Percentiles rank a stretch among this genome's conserved stretches.
Evolutionary conservation across 2,113 vertebrate genomes (phyloP).

Genomic region (Macrotis lagotis): DNA sequence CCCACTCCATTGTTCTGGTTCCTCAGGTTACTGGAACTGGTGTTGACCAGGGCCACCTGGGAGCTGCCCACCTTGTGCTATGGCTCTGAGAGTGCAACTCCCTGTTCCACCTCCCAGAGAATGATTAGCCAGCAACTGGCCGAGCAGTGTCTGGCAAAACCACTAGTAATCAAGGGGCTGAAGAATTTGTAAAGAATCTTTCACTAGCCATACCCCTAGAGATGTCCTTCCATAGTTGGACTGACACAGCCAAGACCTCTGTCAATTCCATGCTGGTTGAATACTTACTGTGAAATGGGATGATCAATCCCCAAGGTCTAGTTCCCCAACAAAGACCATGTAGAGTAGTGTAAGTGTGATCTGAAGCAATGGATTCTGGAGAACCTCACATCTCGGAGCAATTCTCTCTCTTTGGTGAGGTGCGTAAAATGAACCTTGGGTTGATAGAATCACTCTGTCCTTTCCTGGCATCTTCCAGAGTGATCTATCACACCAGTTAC

Average conservation of each 20-base stretch:
- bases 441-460: conserved; percentile 89
- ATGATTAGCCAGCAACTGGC: conserved; percentile 87
- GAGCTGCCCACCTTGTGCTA: neutral
- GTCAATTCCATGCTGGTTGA: conserved; percentile 87
- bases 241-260: conserved; percentile 91
- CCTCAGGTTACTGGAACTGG: neutral
- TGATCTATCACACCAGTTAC: conserved; percentile 92
- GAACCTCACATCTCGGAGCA: conserved; percentile 89
- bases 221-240: conserved; percentile 91
- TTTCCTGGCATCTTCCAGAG: conserved; percentile 88
- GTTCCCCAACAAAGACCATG: conserved; percentile 82
- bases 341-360: conserved; percentile 84
- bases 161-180: conserved; percentile 86
- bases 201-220: conserved; percentile 86
- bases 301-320: conserved; percentile 88
- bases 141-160: conserved; percentile 89
- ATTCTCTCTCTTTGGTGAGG: conserved; percentile 91
- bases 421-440: conserved; percentile 91
- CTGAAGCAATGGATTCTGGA: conserved; percentile 89
- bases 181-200: conserved; percentile 78
- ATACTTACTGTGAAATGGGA: conserved; percentile 85
- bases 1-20: neutral
- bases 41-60: neutral
- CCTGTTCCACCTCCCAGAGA: conserved; percentile 86
- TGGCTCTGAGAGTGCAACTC: neutral